Base-by-base conservation (phyloP, 2,797 vertebrate genomes). In the Enteromius anoplus region DNA sequence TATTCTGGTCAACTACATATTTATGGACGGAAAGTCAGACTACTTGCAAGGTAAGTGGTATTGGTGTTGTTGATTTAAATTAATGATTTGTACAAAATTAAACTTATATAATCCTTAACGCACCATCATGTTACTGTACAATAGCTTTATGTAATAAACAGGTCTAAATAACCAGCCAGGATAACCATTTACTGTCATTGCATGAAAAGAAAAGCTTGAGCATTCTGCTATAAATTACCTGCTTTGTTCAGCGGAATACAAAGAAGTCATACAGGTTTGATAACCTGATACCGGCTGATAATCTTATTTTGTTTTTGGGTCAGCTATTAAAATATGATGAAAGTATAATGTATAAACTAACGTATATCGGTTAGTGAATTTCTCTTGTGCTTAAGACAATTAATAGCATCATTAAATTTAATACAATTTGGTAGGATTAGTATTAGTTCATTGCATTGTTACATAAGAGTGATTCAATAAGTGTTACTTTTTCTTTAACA, bases 1-100 rank as follows among this genome's bases (percentile, higher is more conserved):
- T 84, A 95, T 96, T 64, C 90, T 97, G 80, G 95, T 95, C 85
- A 96, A 96, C 88, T 96, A 96, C 86, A 95, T 96, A 91, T 97
- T 96, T 90, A 97, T 97, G 96, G 96, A 97, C 79, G 96, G 96
- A 75, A 97, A 97, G 88, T 96, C 95, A 49, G 97, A 97, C 88
- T 98, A 96, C 80, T 96, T 97, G 87, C 96, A 96, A 92, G 97
- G 97, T 97, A 87, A 87, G 19, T 40, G 0, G 15, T 34, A 5
- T 53, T 65, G 14, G 8, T 68, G 7, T 37, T 32, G 14, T 32
- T 1, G 47, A 14, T 73, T 32, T 73, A 53, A 21, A 73, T 32
- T 2, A 51, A 32, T 21, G 11, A 10, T 49, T 34, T 34, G 47
- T 73, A 11, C 29, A 51, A 72, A 71, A 19, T 29, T 2, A 10